Base-by-base conservation (phyloP, 1,140 invertebrate species). In the Daktulosphaira vitifoliae region DNA sequence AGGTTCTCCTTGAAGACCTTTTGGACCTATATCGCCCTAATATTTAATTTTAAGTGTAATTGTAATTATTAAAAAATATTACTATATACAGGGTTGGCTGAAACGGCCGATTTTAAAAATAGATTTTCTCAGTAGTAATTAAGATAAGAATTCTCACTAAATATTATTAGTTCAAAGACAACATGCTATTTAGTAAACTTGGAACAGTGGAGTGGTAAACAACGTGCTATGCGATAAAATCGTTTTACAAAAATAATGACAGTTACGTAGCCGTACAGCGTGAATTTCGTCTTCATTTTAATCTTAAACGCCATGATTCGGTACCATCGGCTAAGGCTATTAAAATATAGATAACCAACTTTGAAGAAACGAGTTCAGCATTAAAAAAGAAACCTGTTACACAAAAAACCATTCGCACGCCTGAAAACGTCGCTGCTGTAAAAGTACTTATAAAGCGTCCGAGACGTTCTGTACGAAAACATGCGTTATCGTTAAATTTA, bases 1-100 rank as follows among this genome's bases (percentile, higher is more conserved):
- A 4, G 18, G 46, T 49, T 66, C 66, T 39, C 66, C 66, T 66
- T 66, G 59, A 16, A 16, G 11, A 1, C 56, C 56, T 7, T n/a
- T 3, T 8, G 16, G 25, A 2, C 56, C 56, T 7, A 9, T 1
- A 46, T 62, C 42, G 11, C 56, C 56, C 56, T 62, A 8, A n/a
- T n/a, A n/a, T n/a, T n/a, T n/a, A n/a, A n/a, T n/a, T n/a, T n/a
- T n/a, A n/a, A n/a, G n/a, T n/a, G n/a, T n/a, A n/a, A n/a, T n/a
- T n/a, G n/a, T n/a, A n/a, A n/a, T n/a, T n/a, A n/a, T n/a, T n/a
- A n/a, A n/a, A n/a, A n/a, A n/a, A n/a, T n/a, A n/a, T n/a, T n/a
- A n/a, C n/a, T n/a, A n/a, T n/a, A n/a, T n/a, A n/a, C n/a, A n/a
- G n/a, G n/a, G n/a, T n/a, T n/a, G n/a, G n/a, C n/a, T n/a, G n/a